Evolutionary conservation across 2,888 invertebrate genomes (phyloP), one percentile per base, ranked within the genome.

Genomic region (Drosophila prolongata): DNA sequence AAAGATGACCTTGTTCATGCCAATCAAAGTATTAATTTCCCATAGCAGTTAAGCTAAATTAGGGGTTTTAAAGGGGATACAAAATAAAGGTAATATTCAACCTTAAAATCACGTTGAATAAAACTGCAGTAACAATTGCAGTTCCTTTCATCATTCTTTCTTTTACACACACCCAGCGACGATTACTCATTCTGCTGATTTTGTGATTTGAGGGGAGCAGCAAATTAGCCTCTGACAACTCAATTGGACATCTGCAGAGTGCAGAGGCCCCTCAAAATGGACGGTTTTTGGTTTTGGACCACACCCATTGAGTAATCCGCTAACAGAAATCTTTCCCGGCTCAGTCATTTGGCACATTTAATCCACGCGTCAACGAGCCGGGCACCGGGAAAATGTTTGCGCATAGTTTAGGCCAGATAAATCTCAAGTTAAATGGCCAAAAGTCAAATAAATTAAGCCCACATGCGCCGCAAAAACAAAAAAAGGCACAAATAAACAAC

Each of bases 401-500:
- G 86, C 88, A 83, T 85, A 79, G 84, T 80, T 88, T 88, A 88
- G 87, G 76, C 84, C 87, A 85, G 85, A 85, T 85, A 85, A 89
- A 89, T 89, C 89, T 83, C 72, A 79, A 84, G 84, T 84, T 90
- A 89, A 89, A 89, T 89, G 87, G 89, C 87, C 89, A 86, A 90
- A 82, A 87, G 89, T 90, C 89, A 80, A 89, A 90, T 90, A 89
- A 90, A 89, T 89, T 87, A 89, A 86, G 85, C 85, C 85, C 83
- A 83, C 83, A 87, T 83, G 86, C 76, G 87, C 52, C 58, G 61
- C 46, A 53, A 27, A 30, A 53, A 57, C 40, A 34, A 49, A 34
- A 35, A 19, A 27, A 42, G 40, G 24, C 24, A 52, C 16, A 16
- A 27, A 16, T 35, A 52, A 52, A 38, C 5, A 62, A 72, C 24